A percentile compares a stretch with the other conserved stretches of the same genome.
phyloP scores from a whole-genome alignment of 2,797 vertebrate genomes.

The Galagoides demidoff region DNA sequence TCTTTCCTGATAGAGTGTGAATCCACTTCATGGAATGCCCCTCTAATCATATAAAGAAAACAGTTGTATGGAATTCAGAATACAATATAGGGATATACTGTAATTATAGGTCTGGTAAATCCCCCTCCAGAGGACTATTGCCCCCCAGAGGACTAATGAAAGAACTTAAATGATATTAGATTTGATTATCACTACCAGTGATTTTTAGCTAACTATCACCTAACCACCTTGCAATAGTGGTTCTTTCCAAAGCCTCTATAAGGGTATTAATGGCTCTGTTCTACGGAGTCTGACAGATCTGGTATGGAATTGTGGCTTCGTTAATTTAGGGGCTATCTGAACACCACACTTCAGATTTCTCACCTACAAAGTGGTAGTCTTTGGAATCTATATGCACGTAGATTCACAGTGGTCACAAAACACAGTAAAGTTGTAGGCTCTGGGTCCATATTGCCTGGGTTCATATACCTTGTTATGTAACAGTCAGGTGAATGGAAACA shows the following conservation, averaged over 20 bases:
- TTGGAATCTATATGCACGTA: background rate
- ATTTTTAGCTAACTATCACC: background rate
- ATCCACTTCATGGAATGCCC: background rate
- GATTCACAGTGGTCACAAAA: accelerated
- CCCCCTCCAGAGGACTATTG: background rate
- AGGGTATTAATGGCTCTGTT: background rate
- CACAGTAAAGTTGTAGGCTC: background rate
- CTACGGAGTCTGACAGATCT: background rate
- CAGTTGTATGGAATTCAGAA: background rate
- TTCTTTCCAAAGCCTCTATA: background rate
- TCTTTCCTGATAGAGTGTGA: background rate
- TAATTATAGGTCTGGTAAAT: background rate
- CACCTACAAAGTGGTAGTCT: background rate
- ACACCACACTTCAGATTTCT: background rate
- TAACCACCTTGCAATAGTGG: background rate
- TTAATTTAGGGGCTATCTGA: background rate
- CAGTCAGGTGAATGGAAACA: background rate
- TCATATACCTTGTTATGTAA: background rate
- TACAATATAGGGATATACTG: background rate
- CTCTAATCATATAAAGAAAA: background rate
- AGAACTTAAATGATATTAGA: background rate
- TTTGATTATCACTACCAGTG: background rate
- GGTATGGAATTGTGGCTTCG: background rate
- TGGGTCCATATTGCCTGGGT: background rate
- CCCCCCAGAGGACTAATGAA: background rate